Evolutionary conservation across 1,140 invertebrate genomes (phyloP).

Genomic region (Adelges cooleyi): DNA sequence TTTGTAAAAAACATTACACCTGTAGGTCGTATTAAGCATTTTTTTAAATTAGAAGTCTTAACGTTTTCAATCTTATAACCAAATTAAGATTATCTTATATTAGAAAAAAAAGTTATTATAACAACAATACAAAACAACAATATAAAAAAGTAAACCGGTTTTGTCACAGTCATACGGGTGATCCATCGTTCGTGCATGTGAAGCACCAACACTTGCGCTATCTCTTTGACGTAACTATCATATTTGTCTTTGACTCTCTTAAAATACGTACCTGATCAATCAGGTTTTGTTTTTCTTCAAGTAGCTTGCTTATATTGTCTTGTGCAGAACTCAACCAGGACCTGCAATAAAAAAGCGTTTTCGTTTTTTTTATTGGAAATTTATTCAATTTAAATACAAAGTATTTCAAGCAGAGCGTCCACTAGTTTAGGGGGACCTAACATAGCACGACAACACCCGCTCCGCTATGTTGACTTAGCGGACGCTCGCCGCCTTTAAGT

Average conservation of each 20-base stretch:
- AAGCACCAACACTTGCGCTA: constrained; percentile 54
- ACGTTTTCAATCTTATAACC: constrained; percentile 4
- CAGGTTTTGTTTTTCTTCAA: constrained; percentile 61
- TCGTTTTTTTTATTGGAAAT: neutral
- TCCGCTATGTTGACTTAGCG: neutral
- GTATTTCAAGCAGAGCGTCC: neutral
- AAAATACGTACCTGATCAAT: constrained; percentile 41
- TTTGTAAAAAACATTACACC: too few species aligned
- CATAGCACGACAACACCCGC: neutral
- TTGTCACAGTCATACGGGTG: constrained; percentile 22
- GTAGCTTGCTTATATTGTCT: constrained; percentile 53
- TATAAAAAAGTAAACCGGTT: constrained; percentile 3
- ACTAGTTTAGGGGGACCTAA: neutral
- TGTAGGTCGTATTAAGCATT: too few species aligned
- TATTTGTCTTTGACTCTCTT: constrained; percentile 42
- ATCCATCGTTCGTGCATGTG: constrained; percentile 32
- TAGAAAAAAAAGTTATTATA: neutral
- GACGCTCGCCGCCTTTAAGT: neutral
- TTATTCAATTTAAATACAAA: neutral
- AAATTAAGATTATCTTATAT: too few species aligned
- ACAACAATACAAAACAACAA: constrained; percentile 21
- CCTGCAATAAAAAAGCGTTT: constrained; percentile 33
- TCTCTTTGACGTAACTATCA: constrained; percentile 45
- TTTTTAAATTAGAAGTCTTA: too few species aligned
- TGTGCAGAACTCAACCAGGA: constrained; percentile 51